phyloP scores from a whole-genome alignment of 2,113 vertebrate genomes.

The Sarotherodon lohbergeri region DNA sequence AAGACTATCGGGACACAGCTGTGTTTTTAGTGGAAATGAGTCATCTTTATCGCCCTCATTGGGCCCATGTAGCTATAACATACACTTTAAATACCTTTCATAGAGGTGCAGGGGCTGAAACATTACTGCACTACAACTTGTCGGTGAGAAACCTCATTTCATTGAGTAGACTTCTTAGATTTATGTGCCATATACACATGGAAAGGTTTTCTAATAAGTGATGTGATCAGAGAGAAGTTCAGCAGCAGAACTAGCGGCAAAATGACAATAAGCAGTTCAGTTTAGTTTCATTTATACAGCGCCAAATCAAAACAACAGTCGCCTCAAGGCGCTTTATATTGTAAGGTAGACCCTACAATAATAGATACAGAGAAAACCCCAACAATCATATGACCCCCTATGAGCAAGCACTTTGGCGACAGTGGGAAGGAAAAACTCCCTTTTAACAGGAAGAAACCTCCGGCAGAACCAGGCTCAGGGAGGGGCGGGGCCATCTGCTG shows the following conservation, averaged over 20 bases:
- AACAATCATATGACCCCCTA: not conserved
- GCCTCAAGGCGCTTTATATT: not conserved
- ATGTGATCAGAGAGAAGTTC: not conserved
- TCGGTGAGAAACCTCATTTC: not conserved
- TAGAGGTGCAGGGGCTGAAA: not conserved
- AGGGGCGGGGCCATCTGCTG: not conserved
- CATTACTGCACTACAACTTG: not conserved
- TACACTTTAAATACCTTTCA: not conserved
- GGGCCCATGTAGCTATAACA: not conserved
- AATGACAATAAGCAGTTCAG: not conserved
- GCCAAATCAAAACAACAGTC: not conserved
- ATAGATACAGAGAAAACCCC: not conserved
- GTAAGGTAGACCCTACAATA: rapidly evolving
- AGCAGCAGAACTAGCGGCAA: not conserved
- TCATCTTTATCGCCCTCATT: not conserved
- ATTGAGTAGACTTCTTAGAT: rapidly evolving
- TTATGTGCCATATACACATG: not conserved
- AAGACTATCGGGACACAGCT: not conserved
- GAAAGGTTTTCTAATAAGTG: not conserved
- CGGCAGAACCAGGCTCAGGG: not conserved
- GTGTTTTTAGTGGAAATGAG: not conserved
- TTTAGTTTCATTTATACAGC: not conserved
- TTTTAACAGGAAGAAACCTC: too few relatives aligned
- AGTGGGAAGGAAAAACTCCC: not conserved
- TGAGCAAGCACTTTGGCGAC: not conserved